Conservation (phyloP, 1,140 invertebrate genomes). For the Zaprionus camerounensis region DNA sequence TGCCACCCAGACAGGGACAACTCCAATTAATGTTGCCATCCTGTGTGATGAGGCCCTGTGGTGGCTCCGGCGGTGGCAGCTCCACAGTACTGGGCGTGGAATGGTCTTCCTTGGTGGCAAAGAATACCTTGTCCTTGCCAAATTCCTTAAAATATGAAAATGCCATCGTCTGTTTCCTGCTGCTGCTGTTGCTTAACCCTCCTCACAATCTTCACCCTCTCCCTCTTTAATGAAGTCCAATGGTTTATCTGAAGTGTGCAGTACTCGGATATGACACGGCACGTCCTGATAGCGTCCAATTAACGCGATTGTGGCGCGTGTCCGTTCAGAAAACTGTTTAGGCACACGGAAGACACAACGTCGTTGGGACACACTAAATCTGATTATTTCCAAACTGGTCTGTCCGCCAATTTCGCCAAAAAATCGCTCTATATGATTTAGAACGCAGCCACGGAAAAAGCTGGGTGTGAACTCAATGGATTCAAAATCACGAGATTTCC, state of each 20-base stretch:
- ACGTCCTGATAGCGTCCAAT: slow-evolving; percentile 85
- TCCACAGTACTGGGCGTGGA: slow-evolving; percentile 89
- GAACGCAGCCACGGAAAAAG: slow-evolving; percentile 86
- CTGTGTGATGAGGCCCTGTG: slow-evolving; percentile 91
- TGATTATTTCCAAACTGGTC: slow-evolving; percentile 86
- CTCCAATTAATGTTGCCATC: slow-evolving; percentile 98
- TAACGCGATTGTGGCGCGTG: slow-evolving; percentile 86
- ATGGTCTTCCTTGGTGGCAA: slow-evolving; percentile 92
- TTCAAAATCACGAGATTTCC: slow-evolving; percentile 84
- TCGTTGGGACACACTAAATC: slow-evolving; percentile 84
- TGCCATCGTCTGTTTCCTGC: slow-evolving; percentile 81
- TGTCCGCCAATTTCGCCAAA: slow-evolving; percentile 87
- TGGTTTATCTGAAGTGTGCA: slow-evolving; percentile 84
- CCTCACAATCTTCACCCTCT: slow-evolving; percentile 7
- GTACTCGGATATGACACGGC: slow-evolving; percentile 86
- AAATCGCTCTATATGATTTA: slow-evolving; percentile 85
- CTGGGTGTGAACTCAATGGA: slow-evolving; percentile 83
- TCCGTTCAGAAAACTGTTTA: slow-evolving; percentile 85
- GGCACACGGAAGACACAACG: slow-evolving; percentile 87
- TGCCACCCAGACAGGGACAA: slow-evolving; percentile 97
- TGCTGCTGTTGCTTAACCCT: slow-evolving; percentile 1
- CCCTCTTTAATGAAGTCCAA: slow-evolving; percentile 54
- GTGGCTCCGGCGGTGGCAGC: slow-evolving; percentile 89
- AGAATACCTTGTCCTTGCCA: slow-evolving; percentile 93
- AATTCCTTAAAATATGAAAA: slow-evolving; percentile 84